These are phyloP conservation scores for Panonychus citri DNA, from an alignment of 1,140 invertebrate species.

Conservation along the genomic window DNA sequence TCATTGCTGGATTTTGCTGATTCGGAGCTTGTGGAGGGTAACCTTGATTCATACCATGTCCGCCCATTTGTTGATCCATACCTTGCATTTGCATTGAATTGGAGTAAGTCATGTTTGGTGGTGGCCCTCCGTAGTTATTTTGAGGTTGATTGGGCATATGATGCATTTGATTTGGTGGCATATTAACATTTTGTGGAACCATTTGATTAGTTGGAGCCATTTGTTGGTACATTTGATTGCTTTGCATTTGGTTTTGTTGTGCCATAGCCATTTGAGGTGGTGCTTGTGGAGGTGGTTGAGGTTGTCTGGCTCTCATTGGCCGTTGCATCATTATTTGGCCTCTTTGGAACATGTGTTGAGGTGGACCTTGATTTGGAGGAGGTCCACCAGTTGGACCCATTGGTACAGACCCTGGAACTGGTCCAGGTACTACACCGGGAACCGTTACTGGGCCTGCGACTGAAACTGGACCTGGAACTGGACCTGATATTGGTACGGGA, in stretches of 20 bases:
- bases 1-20: slow-evolving; percentile 2
- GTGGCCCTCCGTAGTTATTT: slow-evolving; percentile 5
- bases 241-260: neutral
- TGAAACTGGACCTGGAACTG: slow-evolving; percentile 7
- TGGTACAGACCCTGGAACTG: too few species aligned
- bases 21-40: neutral
- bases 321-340: slow-evolving; percentile 1
- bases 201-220: slow-evolving; percentile 1
- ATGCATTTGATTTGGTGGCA: slow-evolving; percentile 3
- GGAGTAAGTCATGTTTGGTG: slow-evolving; percentile 6
- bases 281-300: neutral
- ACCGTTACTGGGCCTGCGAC: neutral
- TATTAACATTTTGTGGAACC: neutral
- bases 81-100: slow-evolving; percentile 2
- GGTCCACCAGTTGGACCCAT: neutral
- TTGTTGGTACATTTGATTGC: slow-evolving; percentile 8
- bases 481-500: slow-evolving; percentile 13
- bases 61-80: slow-evolving; percentile 1
- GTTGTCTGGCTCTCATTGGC: neutral
- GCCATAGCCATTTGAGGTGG: neutral
- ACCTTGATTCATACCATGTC: neutral
- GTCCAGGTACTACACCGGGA: neutral
- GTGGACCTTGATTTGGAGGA: neutral
- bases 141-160: slow-evolving; percentile 7
- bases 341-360: neutral